Evolutionary conservation across 2,113 vertebrate genomes (phyloP).

Genomic region (Phaethornis superciliosus): DNA sequence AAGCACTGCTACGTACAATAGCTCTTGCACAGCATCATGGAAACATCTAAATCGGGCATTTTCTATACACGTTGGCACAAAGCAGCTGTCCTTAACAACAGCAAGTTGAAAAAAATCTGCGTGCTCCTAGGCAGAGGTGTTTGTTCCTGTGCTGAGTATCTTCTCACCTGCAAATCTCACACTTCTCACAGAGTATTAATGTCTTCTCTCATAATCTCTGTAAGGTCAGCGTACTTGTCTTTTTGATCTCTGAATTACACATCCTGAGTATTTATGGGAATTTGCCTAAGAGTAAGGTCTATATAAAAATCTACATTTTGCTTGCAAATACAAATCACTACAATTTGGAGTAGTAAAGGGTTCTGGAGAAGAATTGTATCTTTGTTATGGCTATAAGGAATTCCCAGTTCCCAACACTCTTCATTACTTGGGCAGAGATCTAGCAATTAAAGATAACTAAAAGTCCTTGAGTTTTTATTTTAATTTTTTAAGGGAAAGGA

Average conservation of each 20-base stretch:
- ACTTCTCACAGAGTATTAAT: neutral
- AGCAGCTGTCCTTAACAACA: neutral
- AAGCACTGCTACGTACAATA: neutral
- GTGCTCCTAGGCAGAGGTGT: neutral
- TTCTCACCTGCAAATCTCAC: conserved; percentile 5
- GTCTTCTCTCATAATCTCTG: neutral
- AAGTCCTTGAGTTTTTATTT: neutral
- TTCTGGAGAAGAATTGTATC: neutral
- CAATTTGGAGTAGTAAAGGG: neutral
- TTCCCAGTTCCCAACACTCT: neutral
- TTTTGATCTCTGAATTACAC: neutral
- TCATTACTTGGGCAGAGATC: neutral
- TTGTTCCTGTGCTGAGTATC: neutral
- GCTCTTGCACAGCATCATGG: neutral
- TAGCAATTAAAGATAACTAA: neutral
- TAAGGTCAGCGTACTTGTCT: neutral
- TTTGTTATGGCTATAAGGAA: neutral
- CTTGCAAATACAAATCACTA: neutral
- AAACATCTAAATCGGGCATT: neutral
- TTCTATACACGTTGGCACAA: neutral
- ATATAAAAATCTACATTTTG: neutral
- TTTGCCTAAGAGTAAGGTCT: neutral
- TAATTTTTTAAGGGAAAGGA: neutral
- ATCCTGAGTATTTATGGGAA: neutral
- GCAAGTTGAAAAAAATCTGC: neutral